Evolutionary conservation across 2,888 invertebrate species (phyloP).

Genomic region (Ectemnius lituratus): DNA sequence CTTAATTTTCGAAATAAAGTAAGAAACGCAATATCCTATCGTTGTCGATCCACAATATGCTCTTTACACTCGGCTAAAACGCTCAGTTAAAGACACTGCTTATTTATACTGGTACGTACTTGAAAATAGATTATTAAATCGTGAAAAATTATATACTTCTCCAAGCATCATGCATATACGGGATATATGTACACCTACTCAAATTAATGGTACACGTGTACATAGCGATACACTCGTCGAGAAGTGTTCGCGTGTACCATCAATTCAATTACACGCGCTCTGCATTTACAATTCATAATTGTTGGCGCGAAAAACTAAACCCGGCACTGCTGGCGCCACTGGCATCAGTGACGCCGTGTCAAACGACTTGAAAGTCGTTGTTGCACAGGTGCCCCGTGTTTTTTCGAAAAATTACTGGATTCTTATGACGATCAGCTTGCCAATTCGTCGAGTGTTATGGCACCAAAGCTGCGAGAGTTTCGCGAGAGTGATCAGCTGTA

Average conservation of each 20-base stretch:
- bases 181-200: not conserved
- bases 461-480: too few relatives aligned
- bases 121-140: slow-evolving; percentile 53
- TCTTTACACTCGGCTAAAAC: not conserved
- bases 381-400: too few relatives aligned
- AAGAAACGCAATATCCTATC: not conserved
- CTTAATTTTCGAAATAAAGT: not conserved
- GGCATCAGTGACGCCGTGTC: too few relatives aligned
- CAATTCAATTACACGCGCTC: too few relatives aligned
- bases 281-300: too few relatives aligned
- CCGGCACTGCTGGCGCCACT: too few relatives aligned
- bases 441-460: too few relatives aligned
- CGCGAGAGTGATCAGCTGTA: too few relatives aligned
- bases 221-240: slow-evolving; percentile 16
- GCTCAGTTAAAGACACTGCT: slow-evolving; percentile 44
- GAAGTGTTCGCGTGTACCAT: not conserved
- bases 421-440: too few relatives aligned
- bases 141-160: slow-evolving; percentile 46
- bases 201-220: slow-evolving; percentile 27
- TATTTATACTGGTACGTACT: slow-evolving; percentile 49
- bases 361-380: too few relatives aligned
- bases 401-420: too few relatives aligned
- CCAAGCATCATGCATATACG: slow-evolving; percentile 39
- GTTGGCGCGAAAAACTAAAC: too few relatives aligned
- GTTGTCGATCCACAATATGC: not conserved